Evolutionary conservation across 1,140 invertebrate species (phyloP).

Genomic region (Camponotus pennsylvanicus): DNA sequence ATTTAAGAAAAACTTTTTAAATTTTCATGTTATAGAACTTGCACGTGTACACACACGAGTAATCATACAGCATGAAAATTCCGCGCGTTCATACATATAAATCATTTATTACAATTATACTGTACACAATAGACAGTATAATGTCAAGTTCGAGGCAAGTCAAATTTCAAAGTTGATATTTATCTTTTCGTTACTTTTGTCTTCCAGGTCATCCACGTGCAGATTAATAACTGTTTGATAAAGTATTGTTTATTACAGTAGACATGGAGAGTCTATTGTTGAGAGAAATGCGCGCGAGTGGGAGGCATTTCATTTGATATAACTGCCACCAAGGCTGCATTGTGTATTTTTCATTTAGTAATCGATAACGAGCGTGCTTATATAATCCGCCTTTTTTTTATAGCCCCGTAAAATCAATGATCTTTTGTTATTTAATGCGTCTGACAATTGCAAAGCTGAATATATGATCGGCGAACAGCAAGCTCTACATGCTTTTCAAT

Average conservation of each 20-base stretch:
- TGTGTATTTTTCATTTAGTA: conserved; percentile 35
- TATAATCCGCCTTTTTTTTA: conserved; percentile 33
- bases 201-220: conserved; percentile 21
- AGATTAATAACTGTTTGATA: conserved; percentile 33
- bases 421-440: conserved; percentile 34
- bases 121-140: not conserved
- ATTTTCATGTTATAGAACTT: not conserved
- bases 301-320: conserved; percentile 25
- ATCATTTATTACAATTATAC: not conserved
- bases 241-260: conserved; percentile 42
- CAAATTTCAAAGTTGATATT: not conserved
- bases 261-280: not conserved
- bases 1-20: too few species aligned
- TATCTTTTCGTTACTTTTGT: not conserved
- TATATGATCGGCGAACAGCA: not conserved
- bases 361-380: conserved; percentile 35
- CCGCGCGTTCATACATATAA: not conserved
- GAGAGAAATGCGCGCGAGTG: conserved; percentile 9
- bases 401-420: conserved; percentile 43
- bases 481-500: not conserved
- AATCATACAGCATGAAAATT: too few species aligned
- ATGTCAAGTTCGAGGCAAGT: not conserved
- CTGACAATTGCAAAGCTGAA: not conserved
- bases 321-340: conserved; percentile 38
- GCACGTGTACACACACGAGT: too few species aligned